Evolutionary conservation across 1,140 invertebrate genomes (phyloP), one percentile per base, ranked within the genome.

Genomic region (Cataglyphis hispanica): DNA sequence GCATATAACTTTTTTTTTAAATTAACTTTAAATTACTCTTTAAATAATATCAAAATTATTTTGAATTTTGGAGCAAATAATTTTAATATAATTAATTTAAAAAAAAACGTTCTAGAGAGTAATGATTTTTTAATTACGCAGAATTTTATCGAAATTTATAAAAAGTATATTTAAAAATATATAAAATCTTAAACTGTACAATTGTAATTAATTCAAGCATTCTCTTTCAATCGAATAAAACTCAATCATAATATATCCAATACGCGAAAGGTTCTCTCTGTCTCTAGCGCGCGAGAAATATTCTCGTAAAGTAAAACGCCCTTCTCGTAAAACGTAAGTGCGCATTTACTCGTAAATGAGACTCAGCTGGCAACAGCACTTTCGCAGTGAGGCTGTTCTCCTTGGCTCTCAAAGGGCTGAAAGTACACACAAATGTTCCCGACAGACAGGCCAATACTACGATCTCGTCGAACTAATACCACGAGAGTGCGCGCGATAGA

Each of bases 301-400:
- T 80, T 69, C 56, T 53, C 43, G 75, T 34, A 31, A 10, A 80
- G n/a, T 53, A 67, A 56, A 67, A 67, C 31, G 43, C 31, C 61
- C 19, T 53, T 13, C 46, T 43, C 22, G 46, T 53, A 80, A 80
- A 80, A 67, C 16, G 76, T 67, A 80, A 69, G 77, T 25, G 50
- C 22, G 31, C 77, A 56, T 80, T 80, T 80, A 69, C 31, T 80
- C 63, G 46, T 56, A 80, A 80, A 69, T 58, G 77, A 80, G 46
- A 69, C 46, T 69, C 34, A 69, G 11, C 31, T 46, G 61, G 27
- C 76, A 19, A 43, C n/a, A 7, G 75, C 19, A 77, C 27, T 77
- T 77, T 63, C 58, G 8, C 22, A 43, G 1, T 8, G 34, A 5
- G 46, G 10, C 63, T 6, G 50, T 50, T 53, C 50, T 56, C 11